Conservation (phyloP, 1,140 invertebrate species). For the Pseudomyrmex sp. region DNA sequence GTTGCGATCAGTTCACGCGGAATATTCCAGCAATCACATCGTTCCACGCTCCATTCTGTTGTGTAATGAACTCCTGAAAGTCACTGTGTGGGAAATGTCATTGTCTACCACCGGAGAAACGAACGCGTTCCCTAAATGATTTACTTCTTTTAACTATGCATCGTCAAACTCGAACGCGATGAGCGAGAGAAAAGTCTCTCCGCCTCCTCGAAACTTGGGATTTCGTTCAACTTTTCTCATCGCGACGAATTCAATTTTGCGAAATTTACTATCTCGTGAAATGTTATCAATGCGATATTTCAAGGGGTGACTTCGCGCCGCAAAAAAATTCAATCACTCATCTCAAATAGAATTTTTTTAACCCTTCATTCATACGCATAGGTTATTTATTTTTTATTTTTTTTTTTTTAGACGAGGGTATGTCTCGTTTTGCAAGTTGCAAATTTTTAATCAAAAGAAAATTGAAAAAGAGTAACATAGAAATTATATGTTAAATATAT, state of each 20-base stretch:
- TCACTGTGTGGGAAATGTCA: slow-evolving; percentile 27
- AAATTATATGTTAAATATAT: slow-evolving; percentile 3
- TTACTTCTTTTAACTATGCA: slow-evolving; percentile 36
- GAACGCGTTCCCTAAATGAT: slow-evolving; percentile 36
- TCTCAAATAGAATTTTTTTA: neutral
- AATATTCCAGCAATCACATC: slow-evolving; percentile 45
- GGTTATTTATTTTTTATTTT: neutral
- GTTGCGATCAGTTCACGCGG: slow-evolving; percentile 33
- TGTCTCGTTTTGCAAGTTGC: too few relatives aligned
- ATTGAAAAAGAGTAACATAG: neutral
- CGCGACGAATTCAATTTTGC: slow-evolving; percentile 37
- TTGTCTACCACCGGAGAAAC: neutral
- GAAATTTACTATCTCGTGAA: slow-evolving; percentile 21
- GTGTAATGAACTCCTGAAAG: slow-evolving; percentile 49
- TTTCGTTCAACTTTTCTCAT: slow-evolving; percentile 53
- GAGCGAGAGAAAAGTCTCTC: slow-evolving; percentile 7
- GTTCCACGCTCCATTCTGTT: slow-evolving; percentile 36
- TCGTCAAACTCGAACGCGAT: slow-evolving; percentile 10
- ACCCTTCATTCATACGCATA: neutral
- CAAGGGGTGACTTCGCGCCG: neutral
- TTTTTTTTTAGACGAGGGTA: neutral
- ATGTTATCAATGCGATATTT: slow-evolving; percentile 41
- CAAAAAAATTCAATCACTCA: neutral
- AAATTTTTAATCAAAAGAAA: neutral
- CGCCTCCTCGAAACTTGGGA: slow-evolving; percentile 1